Percentiles rank a stretch among this genome's conserved stretches.
Evolutionary conservation across 2,888 invertebrate species (phyloP).

Genomic region (Drosophila cracens): DNA sequence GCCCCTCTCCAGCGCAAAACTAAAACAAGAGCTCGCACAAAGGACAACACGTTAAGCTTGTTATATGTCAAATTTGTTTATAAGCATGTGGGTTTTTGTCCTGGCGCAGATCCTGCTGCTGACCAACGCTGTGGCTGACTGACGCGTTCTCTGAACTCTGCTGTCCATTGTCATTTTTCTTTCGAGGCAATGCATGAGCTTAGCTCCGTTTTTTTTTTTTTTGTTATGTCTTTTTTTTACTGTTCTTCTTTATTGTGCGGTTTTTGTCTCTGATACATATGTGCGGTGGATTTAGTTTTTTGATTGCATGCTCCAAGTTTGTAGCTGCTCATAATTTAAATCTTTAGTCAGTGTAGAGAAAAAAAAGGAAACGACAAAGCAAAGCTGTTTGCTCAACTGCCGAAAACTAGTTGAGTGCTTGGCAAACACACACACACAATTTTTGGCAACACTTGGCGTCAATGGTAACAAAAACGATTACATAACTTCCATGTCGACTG

Average conservation of each 20-base stretch:
- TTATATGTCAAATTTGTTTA: slow-evolving; percentile 76
- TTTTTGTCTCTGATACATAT: slow-evolving; percentile 25
- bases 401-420: slow-evolving; percentile 58
- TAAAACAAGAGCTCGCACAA: slow-evolving; percentile 41
- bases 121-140: slow-evolving; percentile 31
- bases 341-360: slow-evolving; percentile 19
- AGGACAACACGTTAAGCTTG: slow-evolving; percentile 76
- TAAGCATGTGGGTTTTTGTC: slow-evolving; percentile 37
- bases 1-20: slow-evolving; percentile 5
- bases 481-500: slow-evolving; percentile 56
- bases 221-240: slow-evolving; percentile 16
- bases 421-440: slow-evolving; percentile 48
- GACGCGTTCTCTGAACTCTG: slow-evolving; percentile 42
- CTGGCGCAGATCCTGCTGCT: slow-evolving; percentile 30
- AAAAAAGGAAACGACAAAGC: slow-evolving; percentile 12
- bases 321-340: slow-evolving; percentile 49
- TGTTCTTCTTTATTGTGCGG: slow-evolving; percentile 39
- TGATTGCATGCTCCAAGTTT: slow-evolving; percentile 46
- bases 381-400: slow-evolving; percentile 33
- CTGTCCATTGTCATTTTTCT: slow-evolving; percentile 54
- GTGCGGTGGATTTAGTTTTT: slow-evolving; percentile 42
- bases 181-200: slow-evolving; percentile 34
- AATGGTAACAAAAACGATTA: slow-evolving; percentile 70
- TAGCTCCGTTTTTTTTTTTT: slow-evolving; percentile 34
- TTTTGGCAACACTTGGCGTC: slow-evolving; percentile 68